These are phyloP conservation scores for Helicoverpa zea DNA, from an alignment of 1,140 invertebrate genomes.

Conservation along the genomic window DNA sequence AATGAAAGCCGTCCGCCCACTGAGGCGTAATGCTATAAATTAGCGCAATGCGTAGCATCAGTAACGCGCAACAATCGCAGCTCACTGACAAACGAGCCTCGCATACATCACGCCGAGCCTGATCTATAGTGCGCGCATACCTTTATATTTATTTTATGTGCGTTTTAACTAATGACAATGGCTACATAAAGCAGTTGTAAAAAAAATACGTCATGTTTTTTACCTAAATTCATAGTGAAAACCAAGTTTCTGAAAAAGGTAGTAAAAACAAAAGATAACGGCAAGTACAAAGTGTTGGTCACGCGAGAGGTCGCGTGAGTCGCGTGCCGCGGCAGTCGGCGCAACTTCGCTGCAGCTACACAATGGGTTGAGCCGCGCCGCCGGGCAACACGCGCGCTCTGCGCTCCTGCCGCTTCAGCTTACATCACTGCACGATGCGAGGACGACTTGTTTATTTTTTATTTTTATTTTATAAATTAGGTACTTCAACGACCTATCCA, in stretches of 20 bases:
- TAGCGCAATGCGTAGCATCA: conserved; percentile 6
- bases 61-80: background rate
- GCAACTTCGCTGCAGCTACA: conserved; percentile 37
- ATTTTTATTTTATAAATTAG: too few relatives aligned
- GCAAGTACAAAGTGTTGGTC: background rate
- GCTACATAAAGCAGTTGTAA: background rate
- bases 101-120: background rate
- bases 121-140: conserved; percentile 11
- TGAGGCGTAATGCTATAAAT: conserved; percentile 6
- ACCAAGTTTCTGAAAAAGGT: background rate
- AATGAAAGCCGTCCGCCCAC: background rate
- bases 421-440: background rate
- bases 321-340: background rate
- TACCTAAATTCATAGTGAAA: background rate
- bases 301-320: background rate
- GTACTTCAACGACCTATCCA: too few relatives aligned
- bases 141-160: conserved; percentile 1
- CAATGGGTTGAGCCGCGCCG: conserved; percentile 40
- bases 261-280: background rate
- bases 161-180: conserved; percentile 3
- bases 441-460: too few relatives aligned
- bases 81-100: background rate
- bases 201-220: background rate
- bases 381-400: background rate
- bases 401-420: background rate